phyloP scores from a whole-genome alignment of 2,113 vertebrate genomes.

The Bos taurus region ARS-UCD2.0 NC_037357.1:115608001-115608500 shows the following conservation, averaged over 20 bases:
- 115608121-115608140: background rate
- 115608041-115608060: background rate
- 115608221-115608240: no score
- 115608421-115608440: background rate
- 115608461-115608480: background rate
- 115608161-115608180: no score
- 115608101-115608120: background rate
- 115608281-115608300: no score
- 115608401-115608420: background rate
- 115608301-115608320: background rate
- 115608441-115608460: background rate
- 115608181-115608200: no score
- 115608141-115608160: background rate
- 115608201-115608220: no score
- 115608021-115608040: background rate
- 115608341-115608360: background rate
- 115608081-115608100: background rate
- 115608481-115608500: background rate
- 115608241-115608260: no score
- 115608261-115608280: no score
- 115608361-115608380: background rate
- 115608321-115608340: background rate
- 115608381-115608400: background rate
- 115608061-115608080: background rate
- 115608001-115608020: background rate